These are phyloP conservation scores for Beroe forskalii DNA, from an alignment of 37 sponge, comb jelly and placozoan genomes.

Conservation along the genomic window DNA sequence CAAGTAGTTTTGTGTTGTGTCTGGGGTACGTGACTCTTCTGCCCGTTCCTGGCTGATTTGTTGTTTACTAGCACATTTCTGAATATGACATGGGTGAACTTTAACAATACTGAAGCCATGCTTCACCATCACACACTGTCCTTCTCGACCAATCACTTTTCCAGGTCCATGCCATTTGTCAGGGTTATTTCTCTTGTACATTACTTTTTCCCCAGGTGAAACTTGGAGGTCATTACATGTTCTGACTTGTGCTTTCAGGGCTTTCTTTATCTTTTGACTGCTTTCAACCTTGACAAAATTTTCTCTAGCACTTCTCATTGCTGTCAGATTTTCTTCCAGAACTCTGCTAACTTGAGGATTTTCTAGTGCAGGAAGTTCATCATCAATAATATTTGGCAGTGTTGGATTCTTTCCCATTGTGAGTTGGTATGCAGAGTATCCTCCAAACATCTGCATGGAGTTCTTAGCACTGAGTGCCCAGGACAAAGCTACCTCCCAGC, in stretches of 20 bases:
- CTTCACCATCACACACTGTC: not conserved
- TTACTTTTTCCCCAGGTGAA: not conserved
- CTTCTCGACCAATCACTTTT: not conserved
- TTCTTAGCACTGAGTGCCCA: not conserved
- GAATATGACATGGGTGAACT: not conserved
- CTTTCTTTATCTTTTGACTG: not conserved
- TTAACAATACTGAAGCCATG: not conserved
- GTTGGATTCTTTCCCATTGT: not conserved
- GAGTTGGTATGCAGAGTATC: not conserved
- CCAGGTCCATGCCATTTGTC: not conserved
- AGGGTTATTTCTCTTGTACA: not conserved
- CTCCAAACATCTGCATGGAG: not conserved
- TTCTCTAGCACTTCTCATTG: not conserved
- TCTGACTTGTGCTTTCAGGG: not conserved
- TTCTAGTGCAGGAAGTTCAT: not conserved
- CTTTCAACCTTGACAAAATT: not conserved
- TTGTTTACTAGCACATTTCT: no score
- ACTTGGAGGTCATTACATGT: not conserved
- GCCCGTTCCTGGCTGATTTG: not conserved
- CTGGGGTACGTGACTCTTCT: not conserved
- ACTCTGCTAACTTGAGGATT: not conserved
- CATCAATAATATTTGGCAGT: not conserved
- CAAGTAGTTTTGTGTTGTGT: not conserved
- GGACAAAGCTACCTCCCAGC: not conserved
- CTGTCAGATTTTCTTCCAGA: not conserved